Evolutionary conservation across 2,113 vertebrate genomes (phyloP).

Genomic region (Pao palembangensis): DNA sequence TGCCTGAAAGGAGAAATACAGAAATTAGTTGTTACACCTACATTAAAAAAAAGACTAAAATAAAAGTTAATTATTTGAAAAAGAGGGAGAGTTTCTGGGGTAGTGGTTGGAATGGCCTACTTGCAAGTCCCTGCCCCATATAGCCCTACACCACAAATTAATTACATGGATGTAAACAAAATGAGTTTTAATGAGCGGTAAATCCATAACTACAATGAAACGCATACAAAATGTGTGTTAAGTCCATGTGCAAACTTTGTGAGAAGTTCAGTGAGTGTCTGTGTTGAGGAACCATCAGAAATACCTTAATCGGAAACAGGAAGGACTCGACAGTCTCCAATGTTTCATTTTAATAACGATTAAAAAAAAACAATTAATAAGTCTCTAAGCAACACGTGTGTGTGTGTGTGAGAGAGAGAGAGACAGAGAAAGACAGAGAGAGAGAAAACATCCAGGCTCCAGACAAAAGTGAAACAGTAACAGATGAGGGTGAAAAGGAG

Average conservation of each 20-base stretch:
- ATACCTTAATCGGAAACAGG: too few species aligned
- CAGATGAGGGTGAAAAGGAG: too few species aligned
- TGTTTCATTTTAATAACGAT: too few species aligned
- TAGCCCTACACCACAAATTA: not conserved
- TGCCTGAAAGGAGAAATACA: conserved; percentile 72
- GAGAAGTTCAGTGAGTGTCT: too few species aligned
- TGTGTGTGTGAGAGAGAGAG: too few species aligned
- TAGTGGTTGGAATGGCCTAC: not conserved
- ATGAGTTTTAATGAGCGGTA: not conserved
- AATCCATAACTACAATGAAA: not conserved
- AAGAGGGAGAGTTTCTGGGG: not conserved
- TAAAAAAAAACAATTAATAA: too few species aligned
- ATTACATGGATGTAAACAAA: not conserved
- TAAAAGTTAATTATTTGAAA: not conserved
- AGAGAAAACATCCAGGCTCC: too few species aligned
- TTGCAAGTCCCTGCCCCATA: not conserved
- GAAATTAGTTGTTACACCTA: not conserved
- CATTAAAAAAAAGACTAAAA: not conserved
- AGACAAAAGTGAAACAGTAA: too few species aligned
- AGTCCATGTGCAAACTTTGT: not conserved
- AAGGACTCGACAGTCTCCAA: too few species aligned
- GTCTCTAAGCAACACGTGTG: too few species aligned
- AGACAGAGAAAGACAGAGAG: too few species aligned
- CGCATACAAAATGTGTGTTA: not conserved
- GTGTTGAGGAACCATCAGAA: too few species aligned